Base-by-base conservation (phyloP, 1,140 invertebrate genomes). In the Physella acuta region DNA sequence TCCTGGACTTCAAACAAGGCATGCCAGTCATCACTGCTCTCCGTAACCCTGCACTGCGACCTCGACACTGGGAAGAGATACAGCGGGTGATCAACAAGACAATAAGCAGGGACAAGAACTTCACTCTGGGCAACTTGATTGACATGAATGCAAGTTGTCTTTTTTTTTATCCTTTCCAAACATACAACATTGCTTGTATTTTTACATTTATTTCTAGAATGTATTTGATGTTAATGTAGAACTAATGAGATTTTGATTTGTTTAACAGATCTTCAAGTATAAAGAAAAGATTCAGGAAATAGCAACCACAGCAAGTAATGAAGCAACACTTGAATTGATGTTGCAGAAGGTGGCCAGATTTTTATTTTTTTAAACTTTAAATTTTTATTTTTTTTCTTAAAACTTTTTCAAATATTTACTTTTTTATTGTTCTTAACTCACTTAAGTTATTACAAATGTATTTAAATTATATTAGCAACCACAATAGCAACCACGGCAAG, bases 401-500 rank as follows among this genome's bases (percentile, higher is more conserved):
- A n/a, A n/a, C n/a, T n/a, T n/a, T n/a, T n/a, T n/a, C n/a, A n/a
- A n/a, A n/a, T n/a, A n/a, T n/a, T n/a, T n/a, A n/a, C n/a, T n/a
- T n/a, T n/a, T n/a, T n/a, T n/a, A n/a, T n/a, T n/a, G n/a, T n/a
- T n/a, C n/a, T n/a, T n/a, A n/a, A n/a, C n/a, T n/a, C n/a, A n/a
- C n/a, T n/a, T n/a, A n/a, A n/a, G n/a, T n/a, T n/a, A n/a, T n/a
- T n/a, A n/a, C n/a, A n/a, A n/a, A n/a, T n/a, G n/a, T n/a, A n/a
- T n/a, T n/a, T n/a, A n/a, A n/a, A n/a, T n/a, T n/a, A n/a, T n/a
- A n/a, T n/a, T n/a, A n/a, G n/a, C n/a, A n/a, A n/a, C n/a, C n/a
- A n/a, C n/a, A n/a, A n/a, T n/a, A n/a, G n/a, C 92, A 5, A 90
- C 89, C 0, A 90, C 92, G 73, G 93, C 93, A 0, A 93, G 90